These are phyloP conservation scores for Protophormia terraenovae DNA, from an alignment of 2,888 invertebrate genomes.

Conservation along the genomic window DNA sequence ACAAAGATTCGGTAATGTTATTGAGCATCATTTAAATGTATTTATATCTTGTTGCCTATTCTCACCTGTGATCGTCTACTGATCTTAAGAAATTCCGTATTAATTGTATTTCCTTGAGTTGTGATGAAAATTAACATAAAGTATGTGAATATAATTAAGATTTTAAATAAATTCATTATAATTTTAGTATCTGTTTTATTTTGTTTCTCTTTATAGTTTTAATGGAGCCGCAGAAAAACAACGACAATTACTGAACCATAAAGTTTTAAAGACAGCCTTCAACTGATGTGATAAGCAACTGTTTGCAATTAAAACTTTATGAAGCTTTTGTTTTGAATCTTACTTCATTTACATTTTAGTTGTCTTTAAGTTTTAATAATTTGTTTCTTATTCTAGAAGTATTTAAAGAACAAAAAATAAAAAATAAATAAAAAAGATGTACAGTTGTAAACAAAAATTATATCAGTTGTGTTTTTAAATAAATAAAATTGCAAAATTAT, in stretches of 20 bases:
- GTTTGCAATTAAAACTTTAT: conserved; percentile 17
- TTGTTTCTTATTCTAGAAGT: neutral
- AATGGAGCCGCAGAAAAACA: conserved; percentile 20
- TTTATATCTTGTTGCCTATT: too few relatives aligned
- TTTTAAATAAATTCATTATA: conserved; percentile 43
- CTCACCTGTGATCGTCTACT: conserved; percentile 55
- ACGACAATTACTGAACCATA: conserved; percentile 57
- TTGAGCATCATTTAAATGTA: too few relatives aligned
- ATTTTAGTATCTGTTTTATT: neutral
- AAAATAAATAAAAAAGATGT: neutral
- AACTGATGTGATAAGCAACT: conserved; percentile 57
- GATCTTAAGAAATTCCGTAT: conserved; percentile 50
- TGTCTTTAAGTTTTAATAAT: neutral
- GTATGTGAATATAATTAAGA: conserved; percentile 36
- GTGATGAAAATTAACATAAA: conserved; percentile 1
- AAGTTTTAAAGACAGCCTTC: conserved; percentile 62
- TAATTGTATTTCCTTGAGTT: conserved; percentile 29
- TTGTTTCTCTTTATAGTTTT: conserved; percentile 3
- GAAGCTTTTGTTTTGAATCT: neutral
- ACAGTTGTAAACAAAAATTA: neutral
- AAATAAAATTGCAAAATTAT: neutral
- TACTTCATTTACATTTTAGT: too few relatives aligned
- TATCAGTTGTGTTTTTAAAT: neutral
- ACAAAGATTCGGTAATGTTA: too few relatives aligned
- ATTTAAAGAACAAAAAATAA: too few relatives aligned